Evolutionary conservation across 2,888 invertebrate genomes (phyloP), one percentile per base, ranked within the genome.

Genomic region (Tipula confusa): DNA sequence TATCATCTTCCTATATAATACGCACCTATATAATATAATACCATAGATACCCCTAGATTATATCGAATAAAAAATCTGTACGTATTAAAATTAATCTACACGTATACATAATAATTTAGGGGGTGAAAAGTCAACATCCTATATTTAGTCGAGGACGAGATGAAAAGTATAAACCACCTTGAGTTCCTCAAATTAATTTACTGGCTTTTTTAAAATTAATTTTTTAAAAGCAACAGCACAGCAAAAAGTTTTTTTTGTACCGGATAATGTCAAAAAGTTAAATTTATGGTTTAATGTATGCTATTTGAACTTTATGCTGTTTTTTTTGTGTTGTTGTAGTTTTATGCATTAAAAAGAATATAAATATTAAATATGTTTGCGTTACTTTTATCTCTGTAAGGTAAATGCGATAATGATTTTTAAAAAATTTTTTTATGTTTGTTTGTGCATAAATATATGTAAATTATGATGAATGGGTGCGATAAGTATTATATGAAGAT

Each of bases 271-370:
- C 64, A 64, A 64, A 64, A 64, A 64, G 64, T 64, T 64, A 24
- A 64, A 64, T 64, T 64, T 64, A 64, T 64, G 64, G 64, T 64
- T 64, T 64, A 64, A 64, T 64, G 64, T 64, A 64, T 64, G 64
- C 64, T 64, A 64, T 64, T 64, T 64, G 64, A 64, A 64, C 64
- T 64, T 64, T 64, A 13, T 38, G 64, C 7, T 43, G 18, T 3
- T 24, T 33, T 33, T 11, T 33, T n/a, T 24, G 64, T 64, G 64
- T 64, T 64, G 18, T 64, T 64, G n/a, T 48, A 7, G 1, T 5
- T 43, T 9, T 64, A 64, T 64, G 64, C 64, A 64, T 43, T 9
- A 64, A 64, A 24, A 13, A 43, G 13, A 36, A 24, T 64, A 64
- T 64, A 24, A 64, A 64, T 24, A 24, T 24, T 64, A 64, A 24